phyloP scores from a whole-genome alignment of 2,888 invertebrate species.

The Trachelus iudaicus region DNA sequence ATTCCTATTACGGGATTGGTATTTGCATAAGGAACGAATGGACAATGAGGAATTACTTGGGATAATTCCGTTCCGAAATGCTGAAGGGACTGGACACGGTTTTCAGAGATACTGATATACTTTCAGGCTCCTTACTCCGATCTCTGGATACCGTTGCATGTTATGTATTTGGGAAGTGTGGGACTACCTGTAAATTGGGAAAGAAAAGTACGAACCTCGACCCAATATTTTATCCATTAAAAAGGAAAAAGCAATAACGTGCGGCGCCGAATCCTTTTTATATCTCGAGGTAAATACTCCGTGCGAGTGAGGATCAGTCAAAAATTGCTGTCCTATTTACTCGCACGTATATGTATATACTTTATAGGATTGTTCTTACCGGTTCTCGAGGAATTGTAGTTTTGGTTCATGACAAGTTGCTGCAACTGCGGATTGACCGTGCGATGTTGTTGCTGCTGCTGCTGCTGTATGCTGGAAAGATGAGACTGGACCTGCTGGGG shows the following conservation, averaged over 20 bases:
- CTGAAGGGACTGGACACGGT: constrained; percentile 31
- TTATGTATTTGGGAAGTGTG: constrained; percentile 41
- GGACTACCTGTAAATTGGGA: constrained; percentile 40
- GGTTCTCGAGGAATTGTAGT: constrained; percentile 53
- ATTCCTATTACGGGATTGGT: background rate
- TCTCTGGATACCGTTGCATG: constrained; percentile 50
- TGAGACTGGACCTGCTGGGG: constrained; percentile 67
- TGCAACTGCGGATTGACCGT: constrained; percentile 50
- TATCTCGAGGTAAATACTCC: too few species aligned
- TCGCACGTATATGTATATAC: too few species aligned
- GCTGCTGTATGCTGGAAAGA: constrained; percentile 62
- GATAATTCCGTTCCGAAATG: constrained; percentile 25
- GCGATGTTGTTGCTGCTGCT: constrained; percentile 61
- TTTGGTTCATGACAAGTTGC: constrained; percentile 52
- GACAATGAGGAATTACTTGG: constrained; percentile 27
- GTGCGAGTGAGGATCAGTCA: too few species aligned
- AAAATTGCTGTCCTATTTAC: too few species aligned
- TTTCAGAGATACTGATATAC: constrained; percentile 27
- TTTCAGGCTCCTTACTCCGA: constrained; percentile 39
- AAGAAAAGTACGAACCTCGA: too few species aligned
- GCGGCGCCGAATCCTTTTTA: too few species aligned
- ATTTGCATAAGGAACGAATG: background rate
- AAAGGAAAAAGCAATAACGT: too few species aligned
- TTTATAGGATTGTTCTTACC: constrained; percentile 35
- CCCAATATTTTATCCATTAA: too few species aligned